A percentile compares a stretch with the other conserved stretches of the same genome.
phyloP scores from a whole-genome alignment of 2,113 vertebrate genomes.

The Mormoops blainvillei region DNA sequence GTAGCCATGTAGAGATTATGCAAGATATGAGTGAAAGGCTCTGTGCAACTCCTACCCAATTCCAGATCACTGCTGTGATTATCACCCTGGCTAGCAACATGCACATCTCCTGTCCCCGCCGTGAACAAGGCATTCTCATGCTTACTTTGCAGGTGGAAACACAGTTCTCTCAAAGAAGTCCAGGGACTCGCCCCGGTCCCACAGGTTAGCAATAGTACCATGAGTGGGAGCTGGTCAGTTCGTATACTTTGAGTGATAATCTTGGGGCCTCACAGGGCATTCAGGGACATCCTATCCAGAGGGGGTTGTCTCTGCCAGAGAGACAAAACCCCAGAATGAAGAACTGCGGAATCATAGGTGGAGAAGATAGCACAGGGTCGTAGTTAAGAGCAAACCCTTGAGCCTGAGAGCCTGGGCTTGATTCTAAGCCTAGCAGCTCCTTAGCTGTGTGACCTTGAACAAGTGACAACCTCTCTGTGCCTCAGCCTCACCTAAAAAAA shows the following conservation, averaged over 20 bases:
- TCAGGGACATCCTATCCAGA: too few species aligned
- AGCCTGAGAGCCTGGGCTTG: neutral
- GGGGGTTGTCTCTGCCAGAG: neutral
- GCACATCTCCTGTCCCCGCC: neutral
- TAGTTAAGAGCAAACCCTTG: neutral
- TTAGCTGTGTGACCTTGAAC: neutral
- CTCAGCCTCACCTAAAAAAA: neutral
- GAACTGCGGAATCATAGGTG: too few species aligned
- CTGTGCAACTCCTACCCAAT: neutral
- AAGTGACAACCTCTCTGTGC: neutral
- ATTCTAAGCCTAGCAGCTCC: neutral
- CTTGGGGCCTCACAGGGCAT: neutral
- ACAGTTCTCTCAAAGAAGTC: neutral
- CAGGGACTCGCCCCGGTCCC: neutral
- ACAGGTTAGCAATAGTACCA: accelerated
- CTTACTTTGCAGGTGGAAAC: neutral
- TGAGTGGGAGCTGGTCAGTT: neutral
- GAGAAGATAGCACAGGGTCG: neutral
- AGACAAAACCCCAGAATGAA: neutral
- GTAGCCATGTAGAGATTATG: neutral
- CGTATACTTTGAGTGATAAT: neutral
- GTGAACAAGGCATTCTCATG: neutral
- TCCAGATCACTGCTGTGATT: neutral
- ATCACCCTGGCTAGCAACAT: accelerated
- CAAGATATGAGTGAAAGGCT: accelerated